These are phyloP conservation scores for Agrochola circellaris DNA, from an alignment of 2,888 invertebrate species.

Conservation along the genomic window DNA sequence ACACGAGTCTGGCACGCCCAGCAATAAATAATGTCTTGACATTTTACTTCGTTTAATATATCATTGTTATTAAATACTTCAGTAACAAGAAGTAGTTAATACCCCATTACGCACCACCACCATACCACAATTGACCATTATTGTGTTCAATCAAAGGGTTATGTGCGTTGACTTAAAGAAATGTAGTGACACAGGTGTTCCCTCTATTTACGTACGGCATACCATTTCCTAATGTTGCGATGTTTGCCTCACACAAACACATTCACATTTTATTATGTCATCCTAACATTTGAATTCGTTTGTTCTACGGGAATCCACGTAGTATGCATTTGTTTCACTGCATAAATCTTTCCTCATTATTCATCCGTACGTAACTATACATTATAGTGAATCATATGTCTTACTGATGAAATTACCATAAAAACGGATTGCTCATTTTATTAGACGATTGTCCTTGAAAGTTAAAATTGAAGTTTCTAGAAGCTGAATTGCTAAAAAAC, in stretches of 20 bases:
- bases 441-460: conserved; percentile 30
- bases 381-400: conserved; percentile 41
- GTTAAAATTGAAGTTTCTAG: conserved; percentile 45
- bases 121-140: conserved; percentile 41
- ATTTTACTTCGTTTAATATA: conserved; percentile 2
- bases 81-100: background rate
- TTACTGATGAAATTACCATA: conserved; percentile 46
- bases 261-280: conserved; percentile 72
- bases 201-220: conserved; percentile 75
- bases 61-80: conserved; percentile 14
- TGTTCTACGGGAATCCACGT: conserved; percentile 51
- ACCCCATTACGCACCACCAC: background rate
- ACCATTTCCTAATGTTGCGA: conserved; percentile 72
- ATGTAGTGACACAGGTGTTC: conserved; percentile 80
- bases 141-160: conserved; percentile 62
- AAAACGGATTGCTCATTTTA: conserved; percentile 30
- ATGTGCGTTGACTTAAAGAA: conserved; percentile 60
- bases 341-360: conserved; percentile 31
- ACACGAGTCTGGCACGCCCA: background rate
- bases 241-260: conserved; percentile 65
- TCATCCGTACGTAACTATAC: conserved; percentile 11
- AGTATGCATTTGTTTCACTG: conserved; percentile 45
- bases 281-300: conserved; percentile 58
- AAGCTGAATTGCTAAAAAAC: conserved; percentile 30
- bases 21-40: background rate